Conservation (phyloP, 2,797 vertebrate genomes). For the Lacerta bilineata region DNA sequence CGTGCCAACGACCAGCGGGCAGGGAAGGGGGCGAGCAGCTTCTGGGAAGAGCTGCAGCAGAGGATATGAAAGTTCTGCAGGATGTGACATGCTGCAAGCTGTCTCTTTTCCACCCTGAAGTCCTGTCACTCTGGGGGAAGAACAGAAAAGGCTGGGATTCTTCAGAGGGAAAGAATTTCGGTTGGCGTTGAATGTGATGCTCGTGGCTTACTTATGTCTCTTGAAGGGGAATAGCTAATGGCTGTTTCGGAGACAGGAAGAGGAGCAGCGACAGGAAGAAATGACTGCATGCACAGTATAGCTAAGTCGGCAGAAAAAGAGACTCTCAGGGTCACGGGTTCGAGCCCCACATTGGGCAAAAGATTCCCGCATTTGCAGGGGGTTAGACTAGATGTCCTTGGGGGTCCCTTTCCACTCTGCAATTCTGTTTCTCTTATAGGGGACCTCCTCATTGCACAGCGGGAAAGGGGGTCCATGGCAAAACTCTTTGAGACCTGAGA, state of each 20-base stretch:
- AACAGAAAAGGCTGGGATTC: not conserved
- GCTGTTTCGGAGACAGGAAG: not conserved
- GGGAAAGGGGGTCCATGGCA: no score
- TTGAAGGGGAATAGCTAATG: not conserved
- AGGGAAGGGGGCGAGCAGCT: not conserved
- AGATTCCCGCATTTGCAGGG: no score
- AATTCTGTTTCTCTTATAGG: no score
- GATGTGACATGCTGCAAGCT: no score
- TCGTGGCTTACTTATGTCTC: not conserved
- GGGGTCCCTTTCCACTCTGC: no score
- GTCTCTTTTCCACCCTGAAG: not conserved
- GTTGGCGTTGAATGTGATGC: not conserved
- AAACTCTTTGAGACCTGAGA: no score
- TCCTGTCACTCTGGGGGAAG: not conserved
- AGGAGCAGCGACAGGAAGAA: no score
- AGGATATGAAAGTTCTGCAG: accelerated
- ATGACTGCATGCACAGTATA: not conserved
- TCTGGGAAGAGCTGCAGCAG: accelerated
- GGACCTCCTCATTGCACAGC: no score
- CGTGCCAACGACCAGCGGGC: not conserved
- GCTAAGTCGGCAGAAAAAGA: no score
- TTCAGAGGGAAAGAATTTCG: not conserved
- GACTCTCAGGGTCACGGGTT: no score
- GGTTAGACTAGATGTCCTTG: no score
- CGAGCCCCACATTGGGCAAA: no score